Base-by-base conservation (phyloP, 2,113 vertebrate genomes). In the Colossoma macropomum region DNA sequence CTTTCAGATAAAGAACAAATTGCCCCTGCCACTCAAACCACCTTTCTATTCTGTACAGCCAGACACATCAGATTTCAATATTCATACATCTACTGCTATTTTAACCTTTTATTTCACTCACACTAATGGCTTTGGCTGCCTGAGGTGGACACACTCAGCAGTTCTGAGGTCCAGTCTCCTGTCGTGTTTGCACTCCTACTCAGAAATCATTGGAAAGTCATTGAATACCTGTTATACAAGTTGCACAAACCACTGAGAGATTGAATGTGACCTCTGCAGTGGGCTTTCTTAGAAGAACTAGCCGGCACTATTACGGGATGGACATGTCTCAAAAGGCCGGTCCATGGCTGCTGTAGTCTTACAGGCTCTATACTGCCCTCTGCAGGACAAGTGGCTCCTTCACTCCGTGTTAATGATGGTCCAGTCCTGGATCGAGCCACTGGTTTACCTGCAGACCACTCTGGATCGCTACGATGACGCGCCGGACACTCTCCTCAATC, bases 341-440 rank as follows among this genome's bases (percentile, higher is more conserved):
- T 34, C 38, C 13, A 19, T 27, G 16, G 48, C 30, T 48, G n/a
- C 23, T 34, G 56, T 28, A 32, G 38, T 32, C 30, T 69, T 28
- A 75, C 71, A 28, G 27, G 38, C 79, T 78, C 68, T 60, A 0
- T 56, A 21, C 10, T 82, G 60, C 80, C 54, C 32, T 76, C 48
- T 71, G 50, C 85, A 94, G 93, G 92, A 95, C 79, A 91, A 90
- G 79, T 94, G 92, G 93, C 79, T 94, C 68, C 91, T 94, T 38
- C 92, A 93, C 77, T 93, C 93, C 0, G 92, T 93, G 34, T 86
- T 95, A 76, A 90, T 93, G 87, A 89, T 93, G 83, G 89, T 93
- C 9, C 93, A 93, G 89, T 93, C 92, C 0, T 94, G 93, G 93
- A 89, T 93, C 0, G 91, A 93, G 70, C 93, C 93, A 3, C 68